These are phyloP conservation scores for Minunthozetes semirufus DNA, from an alignment of 2,888 invertebrate genomes.

Conservation along the genomic window DNA sequence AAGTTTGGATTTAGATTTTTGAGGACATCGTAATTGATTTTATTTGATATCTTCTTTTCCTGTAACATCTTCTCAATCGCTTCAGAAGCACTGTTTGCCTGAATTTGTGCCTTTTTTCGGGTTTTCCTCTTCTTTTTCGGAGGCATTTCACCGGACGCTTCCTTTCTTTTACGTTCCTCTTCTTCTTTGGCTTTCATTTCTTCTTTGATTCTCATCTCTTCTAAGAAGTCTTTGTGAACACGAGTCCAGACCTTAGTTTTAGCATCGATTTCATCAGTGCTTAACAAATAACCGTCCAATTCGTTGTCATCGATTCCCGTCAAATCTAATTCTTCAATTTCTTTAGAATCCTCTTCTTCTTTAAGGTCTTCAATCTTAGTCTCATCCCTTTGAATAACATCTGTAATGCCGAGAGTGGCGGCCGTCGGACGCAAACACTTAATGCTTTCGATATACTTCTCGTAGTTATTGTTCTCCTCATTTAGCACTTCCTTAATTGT, in stretches of 20 bases:
- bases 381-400: slow-evolving; percentile 4
- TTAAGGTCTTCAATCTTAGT: slow-evolving; percentile 27
- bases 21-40: slow-evolving; percentile 95
- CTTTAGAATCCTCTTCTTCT: slow-evolving; percentile 39
- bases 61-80: slow-evolving; percentile 93
- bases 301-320: slow-evolving; percentile 75
- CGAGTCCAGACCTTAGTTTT: slow-evolving; percentile 82
- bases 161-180: slow-evolving; percentile 40
- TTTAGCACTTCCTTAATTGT: slow-evolving; percentile 27
- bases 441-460: slow-evolving; percentile 30
- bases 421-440: slow-evolving; percentile 50
- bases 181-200: slow-evolving; percentile 42
- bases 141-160: slow-evolving; percentile 43
- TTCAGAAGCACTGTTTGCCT: slow-evolving; percentile 59
- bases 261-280: slow-evolving; percentile 67
- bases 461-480: background rate
- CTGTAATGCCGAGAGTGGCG: slow-evolving; percentile 61
- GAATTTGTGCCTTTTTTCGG: slow-evolving; percentile 43
- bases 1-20: slow-evolving; percentile 59
- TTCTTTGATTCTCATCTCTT: slow-evolving; percentile 74
- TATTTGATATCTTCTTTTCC: slow-evolving; percentile 89
- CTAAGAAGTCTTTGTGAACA: slow-evolving; percentile 76
- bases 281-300: slow-evolving; percentile 75
- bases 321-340: slow-evolving; percentile 54
- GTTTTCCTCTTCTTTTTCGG: slow-evolving; percentile 43